phyloP scores from a whole-genome alignment of 2,888 invertebrate genomes.

The Scaptodrosophila latifasciaeformis region DNA sequence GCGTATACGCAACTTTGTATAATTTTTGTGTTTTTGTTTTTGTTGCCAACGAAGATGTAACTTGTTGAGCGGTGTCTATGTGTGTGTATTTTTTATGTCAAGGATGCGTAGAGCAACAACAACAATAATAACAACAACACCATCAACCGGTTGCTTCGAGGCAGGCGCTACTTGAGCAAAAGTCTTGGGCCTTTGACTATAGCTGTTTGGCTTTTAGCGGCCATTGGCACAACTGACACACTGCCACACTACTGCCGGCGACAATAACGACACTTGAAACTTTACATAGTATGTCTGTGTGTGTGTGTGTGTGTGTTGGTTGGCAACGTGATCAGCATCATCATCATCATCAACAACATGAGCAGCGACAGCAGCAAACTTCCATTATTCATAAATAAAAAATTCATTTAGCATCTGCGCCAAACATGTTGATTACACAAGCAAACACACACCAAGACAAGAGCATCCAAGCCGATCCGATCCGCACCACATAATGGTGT shows the following conservation, averaged over 20 bases:
- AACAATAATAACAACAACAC: too few relatives aligned
- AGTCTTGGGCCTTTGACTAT: background rate
- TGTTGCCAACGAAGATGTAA: conserved; percentile 50
- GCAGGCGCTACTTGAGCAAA: conserved; percentile 42
- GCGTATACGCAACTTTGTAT: conserved; percentile 56
- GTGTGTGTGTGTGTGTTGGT: too few relatives aligned
- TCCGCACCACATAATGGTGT: too few relatives aligned
- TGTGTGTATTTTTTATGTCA: conserved; percentile 71
- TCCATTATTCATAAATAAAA: conserved; percentile 63
- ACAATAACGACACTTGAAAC: conserved; percentile 52
- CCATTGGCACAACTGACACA: conserved; percentile 60
- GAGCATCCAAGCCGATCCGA: too few relatives aligned
- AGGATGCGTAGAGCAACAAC: conserved; percentile 73
- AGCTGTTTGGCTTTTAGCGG: background rate
- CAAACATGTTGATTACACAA: conserved; percentile 64
- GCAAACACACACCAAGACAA: conserved; percentile 24
- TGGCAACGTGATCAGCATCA: conserved; percentile 58
- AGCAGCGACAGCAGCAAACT: conserved; percentile 27
- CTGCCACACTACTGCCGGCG: conserved; percentile 47
- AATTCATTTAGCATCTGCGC: conserved; percentile 63
- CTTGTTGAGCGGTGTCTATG: conserved; percentile 41
- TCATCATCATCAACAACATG: conserved; percentile 25
- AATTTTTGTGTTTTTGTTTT: conserved; percentile 16
- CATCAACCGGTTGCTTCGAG: conserved; percentile 72
- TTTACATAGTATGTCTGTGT: conserved; percentile 56